These are phyloP conservation scores for Palythoa heliodiscus DNA, from an alignment of 92 coral and sea anemone species.

Conservation along the genomic window DNA sequence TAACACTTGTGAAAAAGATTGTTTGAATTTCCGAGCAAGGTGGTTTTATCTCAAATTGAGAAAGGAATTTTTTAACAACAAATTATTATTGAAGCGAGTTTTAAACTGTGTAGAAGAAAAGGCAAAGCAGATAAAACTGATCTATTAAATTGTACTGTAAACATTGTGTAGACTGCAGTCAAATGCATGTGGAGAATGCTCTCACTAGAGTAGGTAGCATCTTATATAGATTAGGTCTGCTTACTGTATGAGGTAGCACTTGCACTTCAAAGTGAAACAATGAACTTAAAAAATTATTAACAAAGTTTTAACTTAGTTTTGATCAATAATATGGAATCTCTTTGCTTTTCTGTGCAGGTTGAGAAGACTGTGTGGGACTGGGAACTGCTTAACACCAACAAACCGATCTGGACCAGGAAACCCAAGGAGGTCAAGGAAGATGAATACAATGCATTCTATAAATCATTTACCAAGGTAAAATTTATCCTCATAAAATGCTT, in stretches of 20 bases:
- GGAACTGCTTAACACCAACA: constrained; percentile 96
- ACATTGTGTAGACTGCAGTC: too few species aligned
- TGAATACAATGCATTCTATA: constrained; percentile 95
- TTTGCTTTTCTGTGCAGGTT: constrained; percentile 56
- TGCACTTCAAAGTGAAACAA: background rate
- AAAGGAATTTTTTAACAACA: too few species aligned
- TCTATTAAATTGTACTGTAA: too few species aligned
- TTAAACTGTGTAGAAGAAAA: too few species aligned
- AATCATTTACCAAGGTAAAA: constrained; percentile 93
- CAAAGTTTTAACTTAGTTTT: background rate
- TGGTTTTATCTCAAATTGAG: too few species aligned
- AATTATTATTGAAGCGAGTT: too few species aligned
- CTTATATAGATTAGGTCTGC: too few species aligned
- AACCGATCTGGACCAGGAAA: constrained; percentile 97
- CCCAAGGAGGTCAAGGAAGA: constrained; percentile 97
- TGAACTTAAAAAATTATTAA: background rate
- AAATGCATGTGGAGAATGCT: too few species aligned
- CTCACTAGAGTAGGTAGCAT: too few species aligned
- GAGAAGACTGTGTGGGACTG: constrained; percentile 99
- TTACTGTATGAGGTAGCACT: too few species aligned
- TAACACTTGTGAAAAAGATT: background rate
- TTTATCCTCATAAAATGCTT: background rate
- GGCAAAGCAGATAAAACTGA: background rate
- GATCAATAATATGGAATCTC: too few species aligned
- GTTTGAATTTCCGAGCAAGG: too few species aligned